Evolutionary conservation across 2,113 vertebrate species (phyloP).

Genomic region (Nycticebus coucang): DNA sequence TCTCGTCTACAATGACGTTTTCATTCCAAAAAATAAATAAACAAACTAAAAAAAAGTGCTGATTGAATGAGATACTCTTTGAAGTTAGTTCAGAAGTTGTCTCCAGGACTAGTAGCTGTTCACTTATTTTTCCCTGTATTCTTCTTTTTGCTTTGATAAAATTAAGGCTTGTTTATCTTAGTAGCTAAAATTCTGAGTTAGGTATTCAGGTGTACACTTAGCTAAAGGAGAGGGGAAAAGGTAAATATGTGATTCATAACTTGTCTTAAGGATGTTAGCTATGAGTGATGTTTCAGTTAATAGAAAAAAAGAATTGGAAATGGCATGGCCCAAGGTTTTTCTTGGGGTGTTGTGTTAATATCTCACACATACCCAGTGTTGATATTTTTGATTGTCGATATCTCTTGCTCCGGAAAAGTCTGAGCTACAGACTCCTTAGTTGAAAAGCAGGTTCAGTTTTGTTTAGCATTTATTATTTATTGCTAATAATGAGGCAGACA

Average conservation of each 20-base stretch:
- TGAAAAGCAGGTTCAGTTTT: slow-evolving; percentile 43
- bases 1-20: not conserved
- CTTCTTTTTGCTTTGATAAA: not conserved
- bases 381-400: not conserved
- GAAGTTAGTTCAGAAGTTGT: not conserved
- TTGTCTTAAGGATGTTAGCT: not conserved
- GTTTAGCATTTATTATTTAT: not conserved
- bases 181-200: not conserved
- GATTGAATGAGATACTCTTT: not conserved
- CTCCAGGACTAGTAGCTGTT: not conserved
- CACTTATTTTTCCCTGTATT: not conserved
- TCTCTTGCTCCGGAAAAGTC: not conserved
- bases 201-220: not conserved
- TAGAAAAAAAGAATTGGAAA: not conserved
- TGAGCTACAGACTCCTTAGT: not conserved
- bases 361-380: not conserved
- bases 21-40: not conserved
- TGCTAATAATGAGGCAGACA: not conserved
- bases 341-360: not conserved
- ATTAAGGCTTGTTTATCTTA: not conserved
- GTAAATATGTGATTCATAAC: not conserved
- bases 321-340: not conserved
- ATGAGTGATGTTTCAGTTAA: slow-evolving; percentile 1
- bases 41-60: not conserved
- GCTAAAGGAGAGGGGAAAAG: slow-evolving; percentile 6